Base-by-base conservation (phyloP, 2,888 invertebrate species). In the Meteorus cinctellus region DNA sequence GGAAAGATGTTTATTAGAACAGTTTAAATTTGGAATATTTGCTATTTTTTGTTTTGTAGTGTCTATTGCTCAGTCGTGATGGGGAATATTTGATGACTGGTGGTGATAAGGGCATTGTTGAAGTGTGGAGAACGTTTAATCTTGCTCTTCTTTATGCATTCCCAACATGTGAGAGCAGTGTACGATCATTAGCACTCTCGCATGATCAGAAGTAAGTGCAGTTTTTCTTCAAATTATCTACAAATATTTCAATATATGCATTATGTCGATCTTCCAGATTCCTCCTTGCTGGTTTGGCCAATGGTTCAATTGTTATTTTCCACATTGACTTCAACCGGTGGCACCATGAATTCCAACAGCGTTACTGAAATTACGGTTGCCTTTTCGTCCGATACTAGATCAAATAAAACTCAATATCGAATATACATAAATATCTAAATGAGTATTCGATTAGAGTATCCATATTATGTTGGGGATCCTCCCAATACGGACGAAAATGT, bases 291-390 rank as follows among this genome's bases (percentile, higher is more conserved):
- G 99, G 99, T 73, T 92, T 99, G 76, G 97, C 98, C 76, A 97
- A 98, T 83, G 99, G 99, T 72, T 98, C 99, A 72, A 95, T 99
- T 83, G 97, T 99, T 79, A 98, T 99, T 85, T 99, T 99, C 92
- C 98, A 99, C 92, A 98, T 99, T 90, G 99, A 99, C 91, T 99
- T 99, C 92, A 99, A 99, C 91, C 93, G 97, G 88, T 97, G 97
- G 97, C 97, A 97, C 90, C 97, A 97, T 90, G 97, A 97, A 91
- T 97, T 97, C 90, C 97, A 97, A 89, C 97, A 97, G 90, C 94
- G 97, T 85, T 97, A 97, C 92, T 97, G 92, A 92, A 87, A 83
- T 77, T 82, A 81, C 75, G 81, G 80, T 70, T 81, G 80, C 73
- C 80, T 81, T 69, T 82, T 79, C 79, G 78, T 80, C 74, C 80